Conservation (phyloP, 2,888 invertebrate species). For the Glyphotaelius pellucidus region DNA sequence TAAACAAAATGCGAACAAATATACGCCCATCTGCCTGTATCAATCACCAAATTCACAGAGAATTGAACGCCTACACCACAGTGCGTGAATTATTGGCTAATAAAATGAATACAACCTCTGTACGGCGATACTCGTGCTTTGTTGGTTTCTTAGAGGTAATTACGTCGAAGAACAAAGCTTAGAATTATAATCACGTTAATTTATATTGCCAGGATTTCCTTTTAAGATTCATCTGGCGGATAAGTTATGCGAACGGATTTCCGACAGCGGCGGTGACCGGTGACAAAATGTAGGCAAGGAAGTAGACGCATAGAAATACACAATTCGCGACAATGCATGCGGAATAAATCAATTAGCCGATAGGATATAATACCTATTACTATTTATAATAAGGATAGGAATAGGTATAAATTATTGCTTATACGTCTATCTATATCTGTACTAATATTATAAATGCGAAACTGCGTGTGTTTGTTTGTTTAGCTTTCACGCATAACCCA, state of each 20-base stretch:
- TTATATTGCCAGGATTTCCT: slow-evolving; percentile 40
- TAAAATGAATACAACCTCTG: neutral
- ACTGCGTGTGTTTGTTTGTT: no score
- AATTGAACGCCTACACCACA: neutral
- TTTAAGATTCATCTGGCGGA: slow-evolving; percentile 35
- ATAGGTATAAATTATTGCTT: no score
- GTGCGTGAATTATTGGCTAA: neutral
- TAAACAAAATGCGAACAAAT: neutral
- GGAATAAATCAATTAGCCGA: neutral
- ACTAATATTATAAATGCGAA: no score
- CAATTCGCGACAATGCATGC: neutral
- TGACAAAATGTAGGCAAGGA: slow-evolving; percentile 18
- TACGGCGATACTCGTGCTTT: neutral
- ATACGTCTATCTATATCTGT: no score
- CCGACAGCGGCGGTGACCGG: slow-evolving; percentile 24
- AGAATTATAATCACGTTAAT: slow-evolving; percentile 40
- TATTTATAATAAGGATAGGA: neutral
- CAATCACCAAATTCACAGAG: slow-evolving; percentile 8
- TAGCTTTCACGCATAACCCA: no score
- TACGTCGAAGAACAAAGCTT: neutral
- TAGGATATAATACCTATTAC: neutral
- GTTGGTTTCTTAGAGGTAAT: neutral
- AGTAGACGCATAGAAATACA: neutral
- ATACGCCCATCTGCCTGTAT: slow-evolving; percentile 28
- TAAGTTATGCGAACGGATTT: slow-evolving; percentile 23